phyloP scores from a whole-genome alignment of 2,113 vertebrate species.

The Aleadryas rufinucha region DNA sequence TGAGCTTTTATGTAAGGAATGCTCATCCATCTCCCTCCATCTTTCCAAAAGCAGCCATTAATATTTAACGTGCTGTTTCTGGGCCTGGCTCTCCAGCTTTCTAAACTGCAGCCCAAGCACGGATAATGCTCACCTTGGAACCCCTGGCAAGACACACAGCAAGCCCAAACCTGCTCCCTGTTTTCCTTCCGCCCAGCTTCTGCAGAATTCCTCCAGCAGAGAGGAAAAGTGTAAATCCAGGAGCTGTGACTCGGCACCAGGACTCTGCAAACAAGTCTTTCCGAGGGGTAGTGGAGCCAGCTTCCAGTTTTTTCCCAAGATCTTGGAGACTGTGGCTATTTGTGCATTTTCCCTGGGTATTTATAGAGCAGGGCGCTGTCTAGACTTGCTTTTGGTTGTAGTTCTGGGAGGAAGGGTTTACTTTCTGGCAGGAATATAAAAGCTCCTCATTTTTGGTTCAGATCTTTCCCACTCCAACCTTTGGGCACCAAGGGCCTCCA shows the following conservation, averaged over 20 bases:
- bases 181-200: background rate
- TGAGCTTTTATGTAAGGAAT: background rate
- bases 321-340: background rate
- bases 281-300: background rate
- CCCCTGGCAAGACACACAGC: background rate
- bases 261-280: background rate
- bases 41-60: background rate
- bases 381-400: background rate
- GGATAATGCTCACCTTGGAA: background rate
- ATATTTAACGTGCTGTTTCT: background rate
- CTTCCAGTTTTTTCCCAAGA: background rate
- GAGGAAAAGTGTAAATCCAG: background rate
- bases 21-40: background rate
- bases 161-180: background rate
- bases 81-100: background rate
- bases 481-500: background rate
- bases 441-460: background rate
- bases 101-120: background rate
- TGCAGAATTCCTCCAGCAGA: background rate
- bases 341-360: background rate
- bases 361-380: background rate
- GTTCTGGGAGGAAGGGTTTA: background rate
- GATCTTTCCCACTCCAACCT: background rate
- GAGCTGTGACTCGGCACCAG: background rate
- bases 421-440: background rate